Conservation (phyloP, 2,797 vertebrate genomes). For the Dallia pectoralis region DNA sequence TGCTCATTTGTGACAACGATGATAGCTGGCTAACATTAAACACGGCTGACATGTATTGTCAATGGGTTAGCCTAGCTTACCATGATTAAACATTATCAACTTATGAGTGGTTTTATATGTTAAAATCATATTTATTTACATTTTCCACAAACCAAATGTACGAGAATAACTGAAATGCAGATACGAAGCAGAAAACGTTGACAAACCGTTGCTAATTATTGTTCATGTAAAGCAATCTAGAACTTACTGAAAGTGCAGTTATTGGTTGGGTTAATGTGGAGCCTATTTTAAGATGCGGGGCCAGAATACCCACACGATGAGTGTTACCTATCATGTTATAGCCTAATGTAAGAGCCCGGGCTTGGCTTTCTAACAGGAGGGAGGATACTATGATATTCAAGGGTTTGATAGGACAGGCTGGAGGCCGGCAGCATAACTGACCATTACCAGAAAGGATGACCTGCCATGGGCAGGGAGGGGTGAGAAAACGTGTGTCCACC, state of each 20-base stretch:
- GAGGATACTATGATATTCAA: not conserved
- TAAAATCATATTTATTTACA: no score
- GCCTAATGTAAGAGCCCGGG: not conserved
- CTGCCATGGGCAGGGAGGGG: not conserved
- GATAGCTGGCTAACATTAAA: no score
- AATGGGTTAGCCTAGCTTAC: no score
- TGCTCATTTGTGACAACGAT: no score
- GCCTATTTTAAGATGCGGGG: not conserved
- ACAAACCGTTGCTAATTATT: not conserved
- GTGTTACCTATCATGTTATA: not conserved
- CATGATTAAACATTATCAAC: no score
- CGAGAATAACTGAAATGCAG: not conserved
- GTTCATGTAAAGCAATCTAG: not conserved
- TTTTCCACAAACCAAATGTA: no score
- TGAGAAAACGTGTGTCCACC: not conserved
- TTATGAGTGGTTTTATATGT: no score
- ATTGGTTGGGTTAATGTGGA: not conserved
- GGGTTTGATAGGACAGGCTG: not conserved
- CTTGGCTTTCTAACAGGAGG: not conserved
- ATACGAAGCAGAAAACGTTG: not conserved
- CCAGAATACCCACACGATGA: not conserved
- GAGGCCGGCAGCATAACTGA: not conserved
- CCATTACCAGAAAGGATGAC: conserved; percentile 72
- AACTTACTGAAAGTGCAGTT: not conserved
- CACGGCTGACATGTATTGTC: no score